phyloP scores from a whole-genome alignment of 2,113 vertebrate genomes.

The Dissostichus mawsoni region DNA sequence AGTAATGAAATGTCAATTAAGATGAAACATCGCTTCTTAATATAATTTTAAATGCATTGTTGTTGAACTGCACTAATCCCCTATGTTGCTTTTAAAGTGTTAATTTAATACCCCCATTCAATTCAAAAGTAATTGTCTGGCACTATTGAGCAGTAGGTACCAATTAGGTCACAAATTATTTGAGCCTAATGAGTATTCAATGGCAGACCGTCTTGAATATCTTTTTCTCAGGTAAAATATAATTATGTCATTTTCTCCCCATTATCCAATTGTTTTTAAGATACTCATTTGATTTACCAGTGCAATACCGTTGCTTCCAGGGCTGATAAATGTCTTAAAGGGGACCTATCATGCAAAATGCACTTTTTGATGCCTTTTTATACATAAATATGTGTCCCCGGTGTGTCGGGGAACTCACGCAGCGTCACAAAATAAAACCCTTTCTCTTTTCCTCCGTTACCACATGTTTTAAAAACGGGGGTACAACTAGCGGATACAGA shows the following conservation, averaged over 20 bases:
- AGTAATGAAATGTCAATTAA: conserved; percentile 73
- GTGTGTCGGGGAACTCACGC: too few relatives aligned
- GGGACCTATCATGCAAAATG: too few relatives aligned
- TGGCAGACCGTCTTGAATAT: conserved; percentile 61
- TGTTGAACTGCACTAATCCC: conserved; percentile 75
- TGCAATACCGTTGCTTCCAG: conserved; percentile 11
- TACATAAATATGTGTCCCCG: too few relatives aligned
- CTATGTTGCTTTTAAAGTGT: conserved; percentile 73
- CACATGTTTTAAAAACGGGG: too few relatives aligned
- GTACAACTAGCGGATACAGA: too few relatives aligned
- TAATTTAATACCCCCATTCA: conserved; percentile 76
- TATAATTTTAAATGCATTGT: conserved; percentile 75
- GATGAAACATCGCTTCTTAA: conserved; percentile 65
- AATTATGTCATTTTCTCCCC: not conserved
- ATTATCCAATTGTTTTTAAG: conserved; percentile 40
- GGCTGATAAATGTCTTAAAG: conserved; percentile 1
- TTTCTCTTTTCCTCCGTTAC: too few relatives aligned
- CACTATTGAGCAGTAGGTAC: conserved; percentile 75
- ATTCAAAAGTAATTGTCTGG: conserved; percentile 77
- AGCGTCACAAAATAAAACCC: too few relatives aligned
- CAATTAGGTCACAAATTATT: conserved; percentile 78
- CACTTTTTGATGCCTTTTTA: too few relatives aligned
- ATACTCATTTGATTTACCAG: not conserved
- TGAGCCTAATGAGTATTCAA: conserved; percentile 75
- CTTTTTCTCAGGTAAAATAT: conserved; percentile 36